Conservation (phyloP, 2,113 vertebrate species). For the Muntiacus reevesi region DNA sequence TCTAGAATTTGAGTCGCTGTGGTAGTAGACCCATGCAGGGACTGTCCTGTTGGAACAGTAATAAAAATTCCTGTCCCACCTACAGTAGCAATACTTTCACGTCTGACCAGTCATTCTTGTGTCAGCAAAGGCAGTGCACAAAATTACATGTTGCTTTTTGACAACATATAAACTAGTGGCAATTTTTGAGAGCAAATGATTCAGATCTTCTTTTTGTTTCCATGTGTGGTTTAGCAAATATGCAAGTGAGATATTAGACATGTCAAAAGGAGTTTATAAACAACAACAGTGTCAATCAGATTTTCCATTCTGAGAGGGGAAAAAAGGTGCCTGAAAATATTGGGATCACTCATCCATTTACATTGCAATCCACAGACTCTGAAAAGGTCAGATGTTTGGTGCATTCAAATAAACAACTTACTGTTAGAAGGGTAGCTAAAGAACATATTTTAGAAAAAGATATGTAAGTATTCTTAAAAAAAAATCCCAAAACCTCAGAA, state of each 20-base stretch:
- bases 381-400: background rate
- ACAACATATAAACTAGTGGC: background rate
- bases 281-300: background rate
- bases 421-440: background rate
- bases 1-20: constrained; percentile 50
- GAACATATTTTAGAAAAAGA: background rate
- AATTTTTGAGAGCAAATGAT: constrained; percentile 28
- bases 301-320: background rate
- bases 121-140: background rate
- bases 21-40: background rate
- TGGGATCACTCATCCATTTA: background rate
- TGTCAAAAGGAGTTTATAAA: constrained; percentile 27
- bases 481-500: background rate
- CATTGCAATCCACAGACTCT: background rate
- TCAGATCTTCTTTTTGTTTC: background rate
- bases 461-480: background rate
- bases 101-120: background rate
- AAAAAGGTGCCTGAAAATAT: background rate
- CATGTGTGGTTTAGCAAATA: constrained; percentile 13
- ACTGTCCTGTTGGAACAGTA: background rate
- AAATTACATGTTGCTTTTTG: background rate
- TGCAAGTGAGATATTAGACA: background rate
- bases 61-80: background rate
- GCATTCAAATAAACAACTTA: background rate
- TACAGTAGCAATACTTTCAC: background rate